Conservation (phyloP, 1,140 invertebrate genomes). For the Drosophila pandora region DNA sequence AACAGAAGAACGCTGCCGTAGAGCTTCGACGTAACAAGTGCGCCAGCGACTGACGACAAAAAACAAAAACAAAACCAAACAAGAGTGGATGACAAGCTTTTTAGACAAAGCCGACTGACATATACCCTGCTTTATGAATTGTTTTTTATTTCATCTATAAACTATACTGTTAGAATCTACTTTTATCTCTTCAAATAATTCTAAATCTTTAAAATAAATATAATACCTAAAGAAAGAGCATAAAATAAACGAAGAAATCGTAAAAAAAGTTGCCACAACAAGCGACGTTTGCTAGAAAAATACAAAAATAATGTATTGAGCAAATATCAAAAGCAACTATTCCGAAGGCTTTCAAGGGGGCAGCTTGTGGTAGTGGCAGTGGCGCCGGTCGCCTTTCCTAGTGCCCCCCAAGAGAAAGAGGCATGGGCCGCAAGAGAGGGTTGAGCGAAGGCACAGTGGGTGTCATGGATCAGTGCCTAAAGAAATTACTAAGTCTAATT, state of each 20-base stretch:
- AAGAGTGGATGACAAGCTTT: background rate
- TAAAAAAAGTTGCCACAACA: conserved; percentile 37
- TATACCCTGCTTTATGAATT: no score
- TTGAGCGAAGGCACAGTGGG: conserved; percentile 40
- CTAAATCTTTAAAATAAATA: no score
- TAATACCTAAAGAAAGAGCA: background rate
- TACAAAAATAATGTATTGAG: conserved; percentile 77
- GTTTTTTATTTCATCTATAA: no score
- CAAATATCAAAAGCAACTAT: conserved; percentile 63
- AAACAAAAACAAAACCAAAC: conserved; percentile 8
- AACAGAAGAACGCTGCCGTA: conserved; percentile 50
- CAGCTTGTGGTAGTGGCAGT: background rate
- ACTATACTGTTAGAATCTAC: no score
- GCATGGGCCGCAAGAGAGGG: conserved; percentile 10
- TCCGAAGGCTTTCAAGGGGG: background rate
- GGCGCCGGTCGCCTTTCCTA: conserved; percentile 13
- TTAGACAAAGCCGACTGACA: background rate
- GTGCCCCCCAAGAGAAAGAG: conserved; percentile 12
- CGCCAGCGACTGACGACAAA: conserved; percentile 39
- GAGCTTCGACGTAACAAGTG: conserved; percentile 68
- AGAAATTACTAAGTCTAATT: background rate
- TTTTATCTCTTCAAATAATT: no score
- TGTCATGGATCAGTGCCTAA: background rate
- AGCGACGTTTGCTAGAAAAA: conserved; percentile 48
- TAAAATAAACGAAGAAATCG: no score